Evolutionary conservation across 2,888 invertebrate genomes (phyloP), one percentile per base, ranked within the genome.

Genomic region (Branchellion lobata): DNA sequence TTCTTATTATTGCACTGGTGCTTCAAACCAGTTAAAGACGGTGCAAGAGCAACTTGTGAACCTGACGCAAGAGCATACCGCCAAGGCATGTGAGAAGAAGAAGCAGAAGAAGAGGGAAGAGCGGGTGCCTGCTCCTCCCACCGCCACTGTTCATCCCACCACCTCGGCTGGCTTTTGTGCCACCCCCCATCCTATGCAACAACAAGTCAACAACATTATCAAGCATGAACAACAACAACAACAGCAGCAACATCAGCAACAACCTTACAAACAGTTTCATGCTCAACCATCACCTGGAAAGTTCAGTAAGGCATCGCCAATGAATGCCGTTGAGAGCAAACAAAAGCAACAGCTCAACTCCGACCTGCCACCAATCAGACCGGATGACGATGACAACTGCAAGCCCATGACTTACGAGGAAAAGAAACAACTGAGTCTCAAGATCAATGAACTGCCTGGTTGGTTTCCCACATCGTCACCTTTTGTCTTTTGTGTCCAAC

Each of bases 381-480:
- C 36, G 40, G 97, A 97, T 87, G 96, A 96, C 87, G 98, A 98
- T 89, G 96, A 98, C 87, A 94, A 93, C 89, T 95, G 96, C 84
- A 95, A 95, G 89, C 98, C 98, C 82, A 99, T 99, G 99, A 96
- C 97, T 80, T 99, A 99, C 87, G 99, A 99, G 88, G 99, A 99
- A 90, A 99, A 99, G 90, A 91, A 97, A 84, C 97, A 98, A 89
- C 91, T 99, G 83, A 97, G 97, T 86, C 91, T 98, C 86, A 97
- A 99, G 89, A 99, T 99, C 87, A 99, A 99, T 89, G 97, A 96
- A 90, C 90, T 99, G 87, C 98, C 98, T 86, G 96, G 96, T 96
- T 88, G 36, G 72, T 36, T 40, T 5, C 8, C 8, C 65, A 65
- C 21, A 29, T 21, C 65, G 3, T 8, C 29, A 65, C 24, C 24